phyloP scores from a whole-genome alignment of 2,888 invertebrate genomes.

The Hemaris fuciformis region DNA sequence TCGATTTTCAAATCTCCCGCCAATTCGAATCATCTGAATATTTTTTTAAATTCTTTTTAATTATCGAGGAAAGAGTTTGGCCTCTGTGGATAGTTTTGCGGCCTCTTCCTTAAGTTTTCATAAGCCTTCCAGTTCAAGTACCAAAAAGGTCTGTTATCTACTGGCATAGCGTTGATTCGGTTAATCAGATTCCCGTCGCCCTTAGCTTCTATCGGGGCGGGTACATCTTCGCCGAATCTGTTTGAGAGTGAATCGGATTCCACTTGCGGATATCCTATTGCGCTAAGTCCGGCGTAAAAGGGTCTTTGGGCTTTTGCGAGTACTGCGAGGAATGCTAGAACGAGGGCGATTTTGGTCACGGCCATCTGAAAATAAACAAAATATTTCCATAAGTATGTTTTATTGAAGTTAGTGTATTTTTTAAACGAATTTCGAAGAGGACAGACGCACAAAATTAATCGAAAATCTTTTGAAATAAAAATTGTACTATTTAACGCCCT shows the following conservation, averaged over 20 bases:
- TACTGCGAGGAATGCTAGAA: conserved; percentile 42
- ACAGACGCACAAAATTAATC: too few relatives aligned
- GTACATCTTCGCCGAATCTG: conserved; percentile 74
- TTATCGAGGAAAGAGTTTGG: conserved; percentile 42
- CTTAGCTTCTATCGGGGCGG: conserved; percentile 81
- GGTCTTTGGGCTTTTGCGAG: conserved; percentile 82
- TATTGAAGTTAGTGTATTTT: too few relatives aligned
- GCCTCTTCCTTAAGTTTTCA: conserved; percentile 71
- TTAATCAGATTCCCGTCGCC: conserved; percentile 81
- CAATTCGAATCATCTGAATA: neutral
- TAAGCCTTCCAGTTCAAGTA: conserved; percentile 84
- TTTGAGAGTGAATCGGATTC: conserved; percentile 60
- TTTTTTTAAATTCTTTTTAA: neutral
- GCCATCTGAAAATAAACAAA: conserved; percentile 35
- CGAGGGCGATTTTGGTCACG: conserved; percentile 35
- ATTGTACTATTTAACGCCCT: too few relatives aligned
- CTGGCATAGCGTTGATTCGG: conserved; percentile 80
- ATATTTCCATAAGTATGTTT: neutral
- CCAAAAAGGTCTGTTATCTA: conserved; percentile 85
- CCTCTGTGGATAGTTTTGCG: conserved; percentile 55
- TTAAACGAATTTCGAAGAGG: too few relatives aligned
- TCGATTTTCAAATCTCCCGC: neutral
- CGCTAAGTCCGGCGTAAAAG: conserved; percentile 82
- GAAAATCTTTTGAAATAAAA: too few relatives aligned
- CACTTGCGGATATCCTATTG: conserved; percentile 83